phyloP scores from a whole-genome alignment of 2,113 vertebrate genomes.

The Nansenia antarctica region DNA sequence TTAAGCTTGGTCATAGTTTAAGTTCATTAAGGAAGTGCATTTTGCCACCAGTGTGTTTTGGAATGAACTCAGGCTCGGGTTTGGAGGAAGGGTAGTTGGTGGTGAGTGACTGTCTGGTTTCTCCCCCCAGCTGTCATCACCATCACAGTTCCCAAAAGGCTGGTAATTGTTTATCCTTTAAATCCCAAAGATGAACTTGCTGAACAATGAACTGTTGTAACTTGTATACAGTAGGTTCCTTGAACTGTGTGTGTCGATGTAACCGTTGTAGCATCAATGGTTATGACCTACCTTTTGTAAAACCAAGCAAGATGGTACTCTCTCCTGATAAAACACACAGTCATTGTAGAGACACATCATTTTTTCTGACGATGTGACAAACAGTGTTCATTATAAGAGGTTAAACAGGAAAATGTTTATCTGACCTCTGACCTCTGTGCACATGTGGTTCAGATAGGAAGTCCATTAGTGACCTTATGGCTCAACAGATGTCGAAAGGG shows the following conservation, averaged over 20 bases:
- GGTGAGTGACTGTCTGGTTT: not conserved
- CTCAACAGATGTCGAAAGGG: constrained; percentile 17
- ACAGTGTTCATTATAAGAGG: constrained; percentile 5
- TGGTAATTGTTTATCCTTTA: not conserved
- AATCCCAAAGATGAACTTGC: not conserved
- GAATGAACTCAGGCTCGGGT: not conserved
- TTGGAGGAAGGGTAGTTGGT: not conserved
- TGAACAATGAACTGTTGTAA: not conserved
- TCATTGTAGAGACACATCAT: not conserved
- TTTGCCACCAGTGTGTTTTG: not conserved
- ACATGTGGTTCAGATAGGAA: constrained; percentile 28
- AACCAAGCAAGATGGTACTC: not conserved
- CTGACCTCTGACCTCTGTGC: constrained; percentile 21
- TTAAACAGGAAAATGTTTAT: constrained; percentile 30
- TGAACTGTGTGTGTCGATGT: not conserved
- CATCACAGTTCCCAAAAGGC: not conserved
- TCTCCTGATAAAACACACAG: not conserved
- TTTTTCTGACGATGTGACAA: constrained; percentile 5
- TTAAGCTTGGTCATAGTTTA: not conserved
- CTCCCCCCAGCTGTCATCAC: not conserved
- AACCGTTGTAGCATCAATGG: too few relatives aligned
- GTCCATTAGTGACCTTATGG: constrained; percentile 50
- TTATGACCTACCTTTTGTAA: too few relatives aligned
- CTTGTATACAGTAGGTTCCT: too few relatives aligned
- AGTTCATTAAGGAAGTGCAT: not conserved